Conservation (phyloP, 1,140 invertebrate genomes). For the Scaptomyza graminum region DNA sequence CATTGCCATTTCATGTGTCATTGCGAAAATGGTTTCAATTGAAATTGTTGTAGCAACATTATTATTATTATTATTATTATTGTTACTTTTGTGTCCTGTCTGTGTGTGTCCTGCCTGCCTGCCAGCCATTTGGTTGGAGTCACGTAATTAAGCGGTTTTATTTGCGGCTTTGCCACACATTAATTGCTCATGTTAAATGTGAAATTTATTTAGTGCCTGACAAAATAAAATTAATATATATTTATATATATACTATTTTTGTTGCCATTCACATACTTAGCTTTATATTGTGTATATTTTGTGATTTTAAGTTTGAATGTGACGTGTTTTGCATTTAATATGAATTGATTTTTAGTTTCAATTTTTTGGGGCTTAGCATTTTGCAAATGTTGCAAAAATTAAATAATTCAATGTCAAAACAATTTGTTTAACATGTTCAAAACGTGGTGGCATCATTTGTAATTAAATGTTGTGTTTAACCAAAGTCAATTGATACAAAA, state of each 20-base stretch:
- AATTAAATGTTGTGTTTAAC: conserved; percentile 1
- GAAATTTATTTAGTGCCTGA: conserved; percentile 64
- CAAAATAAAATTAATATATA: conserved; percentile 21
- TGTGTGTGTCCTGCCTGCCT: conserved; percentile 11
- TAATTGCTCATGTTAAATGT: conserved; percentile 79
- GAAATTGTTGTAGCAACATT: conserved; percentile 19
- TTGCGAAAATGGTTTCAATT: conserved; percentile 57
- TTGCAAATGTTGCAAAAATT: not conserved
- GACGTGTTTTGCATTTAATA: not conserved
- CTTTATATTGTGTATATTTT: not conserved
- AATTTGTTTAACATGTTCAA: not conserved
- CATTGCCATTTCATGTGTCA: conserved; percentile 72
- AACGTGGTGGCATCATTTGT: not conserved
- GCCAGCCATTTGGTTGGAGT: conserved; percentile 49
- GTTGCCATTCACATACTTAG: too few species aligned
- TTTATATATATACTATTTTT: conserved; percentile 14
- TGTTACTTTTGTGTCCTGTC: not conserved
- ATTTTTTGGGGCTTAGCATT: not conserved
- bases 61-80: conserved; percentile 13
- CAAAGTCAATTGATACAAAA: too few species aligned
- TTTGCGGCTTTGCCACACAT: conserved; percentile 79
- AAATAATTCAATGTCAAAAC: conserved; percentile 6
- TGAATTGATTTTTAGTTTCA: conserved; percentile 6
- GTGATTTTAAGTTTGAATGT: conserved; percentile 4
- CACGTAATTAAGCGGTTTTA: conserved; percentile 82